Base-by-base conservation (phyloP, 2,113 vertebrate genomes). In the Turnix velox region DNA sequence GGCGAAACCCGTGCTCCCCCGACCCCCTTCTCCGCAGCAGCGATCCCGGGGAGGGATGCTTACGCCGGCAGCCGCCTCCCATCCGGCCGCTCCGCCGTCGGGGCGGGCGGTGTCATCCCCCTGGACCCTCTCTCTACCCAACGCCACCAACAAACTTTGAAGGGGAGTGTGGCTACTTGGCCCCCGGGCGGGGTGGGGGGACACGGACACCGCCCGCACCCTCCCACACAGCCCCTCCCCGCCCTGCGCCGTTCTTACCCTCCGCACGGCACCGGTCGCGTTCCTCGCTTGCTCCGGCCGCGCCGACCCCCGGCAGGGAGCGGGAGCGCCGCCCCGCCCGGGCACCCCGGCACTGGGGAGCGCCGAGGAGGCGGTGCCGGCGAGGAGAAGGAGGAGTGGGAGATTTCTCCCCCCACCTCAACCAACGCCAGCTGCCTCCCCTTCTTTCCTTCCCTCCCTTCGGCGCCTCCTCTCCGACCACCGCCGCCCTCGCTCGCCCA, bases 211-310 rank as follows among this genome's bases (percentile, higher is more conserved):
- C 37, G 72, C 18, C 48, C 25, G 14, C 82, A 22, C 20, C 22
- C 39, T 24, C 39, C 37, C 24, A 2, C n/a, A n/a, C n/a, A n/a
- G n/a, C n/a, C 27, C 51, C 7, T 17, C 45, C 12, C 16, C 10
- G 16, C 49, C 42, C 61, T 87, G 63, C 91, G 30, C 88, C 63
- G 37, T 86, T 92, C 97, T 98, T 97, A 97, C 97, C 97, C 96
- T 96, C 97, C 52, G 93, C 97, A 94, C 96, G 61, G 94, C 97
- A 92, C 42, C 92, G 90, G 97, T 94, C 80, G 54, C 77, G 72
- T 15, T 66, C 81, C 73, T 69, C 80, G 27, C 83, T 57, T 51
- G 89, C 81, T 94, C 86, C 93, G 72, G 86, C 59, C 79, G 68
- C 88, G 84, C 88, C 79, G 88, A 84, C 87, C 91, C 95, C 88